Percentiles rank a stretch among this genome's conserved stretches.
phyloP scores from a whole-genome alignment of 2,888 invertebrate genomes.

The Athalia rosae region DNA sequence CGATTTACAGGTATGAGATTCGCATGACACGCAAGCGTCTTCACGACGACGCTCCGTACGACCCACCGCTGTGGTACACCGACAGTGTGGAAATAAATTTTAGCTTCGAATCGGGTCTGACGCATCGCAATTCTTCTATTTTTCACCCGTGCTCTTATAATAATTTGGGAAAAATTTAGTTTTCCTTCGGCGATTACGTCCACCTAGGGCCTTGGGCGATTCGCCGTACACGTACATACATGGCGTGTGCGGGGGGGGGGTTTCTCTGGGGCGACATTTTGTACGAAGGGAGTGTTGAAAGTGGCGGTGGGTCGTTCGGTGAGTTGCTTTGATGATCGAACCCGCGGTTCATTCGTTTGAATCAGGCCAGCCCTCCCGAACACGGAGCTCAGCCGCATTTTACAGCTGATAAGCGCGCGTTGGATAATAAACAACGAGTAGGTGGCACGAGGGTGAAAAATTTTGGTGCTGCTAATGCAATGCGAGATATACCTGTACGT shows the following conservation, averaged over 20 bases:
- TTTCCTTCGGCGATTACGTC: slow-evolving; percentile 7
- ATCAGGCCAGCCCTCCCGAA: slow-evolving; percentile 35
- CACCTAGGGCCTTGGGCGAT: slow-evolving; percentile 21
- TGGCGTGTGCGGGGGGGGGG: too few species aligned
- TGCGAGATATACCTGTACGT: neutral
- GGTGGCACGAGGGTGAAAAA: neutral
- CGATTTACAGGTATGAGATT: slow-evolving; percentile 22
- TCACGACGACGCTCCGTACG: too few species aligned
- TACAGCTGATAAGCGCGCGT: slow-evolving; percentile 35
- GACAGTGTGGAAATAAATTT: too few species aligned
- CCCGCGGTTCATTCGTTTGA: slow-evolving; percentile 34
- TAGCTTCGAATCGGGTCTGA: too few species aligned
- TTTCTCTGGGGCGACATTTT: neutral
- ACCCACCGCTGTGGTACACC: too few species aligned
- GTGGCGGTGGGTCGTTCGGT: slow-evolving; percentile 34
- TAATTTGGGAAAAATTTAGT: neutral
- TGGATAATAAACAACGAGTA: slow-evolving; percentile 32
- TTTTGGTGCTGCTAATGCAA: neutral
- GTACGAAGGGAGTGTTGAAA: neutral
- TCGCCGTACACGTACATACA: neutral
- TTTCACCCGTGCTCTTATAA: too few species aligned
- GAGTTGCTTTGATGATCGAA: slow-evolving; percentile 42
- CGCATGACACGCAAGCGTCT: neutral
- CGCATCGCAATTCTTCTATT: too few species aligned
- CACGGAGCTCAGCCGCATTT: slow-evolving; percentile 29